phyloP scores from a whole-genome alignment of 2,888 invertebrate species.

The Cancer borealis region DNA sequence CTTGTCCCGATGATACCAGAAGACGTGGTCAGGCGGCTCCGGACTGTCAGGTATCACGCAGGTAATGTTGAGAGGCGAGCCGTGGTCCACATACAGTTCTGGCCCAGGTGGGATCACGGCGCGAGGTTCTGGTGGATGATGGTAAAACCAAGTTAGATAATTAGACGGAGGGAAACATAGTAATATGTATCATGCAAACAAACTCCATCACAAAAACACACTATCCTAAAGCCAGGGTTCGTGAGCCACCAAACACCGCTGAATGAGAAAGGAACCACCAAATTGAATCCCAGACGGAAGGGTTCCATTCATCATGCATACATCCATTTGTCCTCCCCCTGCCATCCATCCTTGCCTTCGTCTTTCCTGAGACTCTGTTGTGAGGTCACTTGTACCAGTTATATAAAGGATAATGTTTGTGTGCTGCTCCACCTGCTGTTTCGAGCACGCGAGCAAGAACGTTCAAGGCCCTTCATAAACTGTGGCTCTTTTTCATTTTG shows the following conservation, averaged over 20 bases:
- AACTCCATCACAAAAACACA: no score
- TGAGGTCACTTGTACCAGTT: neutral
- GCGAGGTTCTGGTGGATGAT: constrained; percentile 60
- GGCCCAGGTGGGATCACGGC: constrained; percentile 64
- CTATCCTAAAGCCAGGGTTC: neutral
- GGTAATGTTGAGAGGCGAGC: constrained; percentile 75
- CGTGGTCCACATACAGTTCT: constrained; percentile 70
- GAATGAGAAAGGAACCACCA: neutral
- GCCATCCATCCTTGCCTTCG: neutral
- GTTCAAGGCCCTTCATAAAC: neutral
- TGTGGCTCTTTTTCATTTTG: constrained; percentile 5
- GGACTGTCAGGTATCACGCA: constrained; percentile 73
- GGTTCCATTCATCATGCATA: neutral
- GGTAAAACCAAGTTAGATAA: neutral
- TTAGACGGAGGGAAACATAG: neutral
- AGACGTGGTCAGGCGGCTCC: constrained; percentile 69
- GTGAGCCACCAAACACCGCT: neutral
- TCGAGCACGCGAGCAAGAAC: neutral
- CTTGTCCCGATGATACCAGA: constrained; percentile 74
- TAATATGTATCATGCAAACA: neutral
- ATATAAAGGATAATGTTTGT: neutral
- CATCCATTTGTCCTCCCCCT: neutral
- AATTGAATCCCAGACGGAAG: neutral
- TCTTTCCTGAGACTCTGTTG: neutral
- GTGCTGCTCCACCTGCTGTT: neutral